These are phyloP conservation scores for Etheostoma perlongum DNA, from an alignment of 2,797 vertebrate genomes.

Conservation along the genomic window DNA sequence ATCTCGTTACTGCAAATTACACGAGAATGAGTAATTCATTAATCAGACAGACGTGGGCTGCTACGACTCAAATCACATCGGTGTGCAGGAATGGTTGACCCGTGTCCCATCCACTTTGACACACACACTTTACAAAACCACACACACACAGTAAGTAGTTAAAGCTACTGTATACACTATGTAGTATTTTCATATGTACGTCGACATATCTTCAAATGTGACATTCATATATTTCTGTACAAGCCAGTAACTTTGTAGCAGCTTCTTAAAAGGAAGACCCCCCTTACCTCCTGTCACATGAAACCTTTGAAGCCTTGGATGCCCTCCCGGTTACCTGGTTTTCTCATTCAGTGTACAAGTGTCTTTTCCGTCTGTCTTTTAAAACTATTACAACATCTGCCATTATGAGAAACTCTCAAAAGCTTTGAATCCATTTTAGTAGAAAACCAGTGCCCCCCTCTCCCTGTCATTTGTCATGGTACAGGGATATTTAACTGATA, in stretches of 20 bases:
- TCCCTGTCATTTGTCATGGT: background rate
- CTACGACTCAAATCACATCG: background rate
- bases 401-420: slow-evolving; percentile 14
- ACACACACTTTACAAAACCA: slow-evolving; percentile 5
- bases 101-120: background rate
- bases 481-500: background rate
- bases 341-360: slow-evolving; percentile 27
- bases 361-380: slow-evolving; percentile 26
- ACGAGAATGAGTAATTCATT: slow-evolving; percentile 18
- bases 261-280: background rate
- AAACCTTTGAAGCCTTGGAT: slow-evolving; percentile 9
- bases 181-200: background rate
- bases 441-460: slow-evolving; percentile 6
- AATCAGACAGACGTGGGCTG: slow-evolving; percentile 24
- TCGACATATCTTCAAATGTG: background rate
- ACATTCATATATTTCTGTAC: background rate
- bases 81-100: background rate
- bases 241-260: background rate
- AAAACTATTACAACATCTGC: slow-evolving; percentile 30
- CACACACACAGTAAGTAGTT: slow-evolving; percentile 3
- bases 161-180: background rate
- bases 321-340: slow-evolving; percentile 10
- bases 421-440: background rate
- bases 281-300: background rate
- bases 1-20: slow-evolving; percentile 36